Evolutionary conservation across 2,797 vertebrate species (phyloP).

Genomic region (Antrozous pallidus): DNA sequence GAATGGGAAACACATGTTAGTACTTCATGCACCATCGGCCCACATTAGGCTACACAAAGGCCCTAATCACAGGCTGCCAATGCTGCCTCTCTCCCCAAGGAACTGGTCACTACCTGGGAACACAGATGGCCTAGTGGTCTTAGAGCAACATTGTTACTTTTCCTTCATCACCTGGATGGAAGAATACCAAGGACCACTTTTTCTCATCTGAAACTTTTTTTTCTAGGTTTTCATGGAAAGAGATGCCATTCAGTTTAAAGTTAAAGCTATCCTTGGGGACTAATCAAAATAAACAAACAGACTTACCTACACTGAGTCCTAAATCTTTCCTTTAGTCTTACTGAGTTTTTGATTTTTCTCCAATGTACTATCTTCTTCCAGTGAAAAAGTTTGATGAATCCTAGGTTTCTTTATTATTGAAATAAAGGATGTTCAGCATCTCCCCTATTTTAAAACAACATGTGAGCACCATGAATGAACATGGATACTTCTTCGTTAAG

Average conservation of each 20-base stretch:
- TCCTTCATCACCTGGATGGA: neutral
- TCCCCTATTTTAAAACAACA: conserved; percentile 13
- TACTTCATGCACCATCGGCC: neutral
- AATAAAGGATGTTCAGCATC: neutral
- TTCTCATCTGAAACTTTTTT: conserved; percentile 22
- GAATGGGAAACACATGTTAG: neutral
- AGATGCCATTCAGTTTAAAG: neutral
- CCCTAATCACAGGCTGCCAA: neutral
- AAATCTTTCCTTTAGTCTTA: neutral
- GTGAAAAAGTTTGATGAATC: neutral
- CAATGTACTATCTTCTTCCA: neutral
- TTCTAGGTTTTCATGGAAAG: neutral
- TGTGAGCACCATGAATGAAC: neutral
- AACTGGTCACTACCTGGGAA: neutral
- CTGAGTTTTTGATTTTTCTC: conserved; percentile 31
- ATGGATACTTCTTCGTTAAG: neutral
- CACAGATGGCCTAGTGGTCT: neutral
- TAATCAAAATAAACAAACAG: conserved; percentile 12
- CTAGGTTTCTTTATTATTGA: conserved; percentile 5
- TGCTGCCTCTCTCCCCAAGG: neutral
- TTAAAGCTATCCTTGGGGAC: neutral
- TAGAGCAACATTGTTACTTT: neutral
- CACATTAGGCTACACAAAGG: neutral
- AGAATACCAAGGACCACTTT: neutral
- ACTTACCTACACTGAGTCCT: neutral